Conservation (phyloP, 37 sponge, comb jelly and placozoan genomes). For the Axinella damicornis region DNA sequence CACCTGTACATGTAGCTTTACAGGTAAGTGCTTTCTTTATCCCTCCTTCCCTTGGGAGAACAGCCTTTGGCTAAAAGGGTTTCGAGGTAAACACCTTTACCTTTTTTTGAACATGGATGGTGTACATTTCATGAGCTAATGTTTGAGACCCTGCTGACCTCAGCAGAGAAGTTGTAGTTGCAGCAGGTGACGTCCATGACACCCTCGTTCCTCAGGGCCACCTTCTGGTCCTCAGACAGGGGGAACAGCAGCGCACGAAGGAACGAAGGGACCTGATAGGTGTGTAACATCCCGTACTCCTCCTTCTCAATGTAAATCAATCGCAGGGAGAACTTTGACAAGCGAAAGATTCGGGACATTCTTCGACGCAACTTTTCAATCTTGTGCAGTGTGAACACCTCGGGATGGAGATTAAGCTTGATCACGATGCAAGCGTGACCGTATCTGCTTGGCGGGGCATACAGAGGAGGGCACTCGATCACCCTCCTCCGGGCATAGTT, state of each 20-base stretch:
- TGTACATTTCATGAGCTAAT: too few relatives aligned
- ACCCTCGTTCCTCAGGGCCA: background rate
- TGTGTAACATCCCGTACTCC: background rate
- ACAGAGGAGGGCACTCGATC: background rate
- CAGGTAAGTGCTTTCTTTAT: too few relatives aligned
- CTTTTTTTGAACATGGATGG: too few relatives aligned
- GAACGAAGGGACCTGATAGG: conserved; percentile 6
- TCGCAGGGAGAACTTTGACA: background rate
- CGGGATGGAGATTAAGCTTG: background rate
- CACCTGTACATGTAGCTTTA: too few relatives aligned
- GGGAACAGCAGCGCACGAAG: background rate
- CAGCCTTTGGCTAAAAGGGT: too few relatives aligned
- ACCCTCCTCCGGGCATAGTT: background rate
- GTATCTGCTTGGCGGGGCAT: background rate
- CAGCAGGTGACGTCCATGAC: background rate
- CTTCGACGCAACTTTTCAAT: background rate
- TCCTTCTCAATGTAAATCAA: background rate
- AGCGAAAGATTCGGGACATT: background rate
- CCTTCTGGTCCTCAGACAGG: background rate
- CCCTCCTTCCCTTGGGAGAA: too few relatives aligned
- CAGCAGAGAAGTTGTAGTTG: background rate
- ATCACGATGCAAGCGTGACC: background rate
- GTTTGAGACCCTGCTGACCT: too few relatives aligned
- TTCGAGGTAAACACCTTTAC: too few relatives aligned
- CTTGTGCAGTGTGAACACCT: background rate